Base-by-base conservation (phyloP, 1,140 invertebrate genomes). In the Heliconius eleuchia region DNA sequence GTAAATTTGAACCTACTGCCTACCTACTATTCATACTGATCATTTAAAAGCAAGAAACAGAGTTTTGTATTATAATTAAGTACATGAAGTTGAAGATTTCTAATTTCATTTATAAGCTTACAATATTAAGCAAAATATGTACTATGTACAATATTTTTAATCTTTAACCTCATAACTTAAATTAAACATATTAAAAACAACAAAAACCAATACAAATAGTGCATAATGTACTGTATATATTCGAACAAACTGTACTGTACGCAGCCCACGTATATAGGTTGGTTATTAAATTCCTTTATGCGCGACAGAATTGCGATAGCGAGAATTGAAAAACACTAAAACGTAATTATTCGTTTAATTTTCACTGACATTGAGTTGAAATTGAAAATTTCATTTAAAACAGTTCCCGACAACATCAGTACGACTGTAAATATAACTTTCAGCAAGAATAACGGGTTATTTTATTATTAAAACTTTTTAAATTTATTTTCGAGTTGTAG, bases 201-300 rank as follows among this genome's bases (percentile, higher is more conserved):
- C 3, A 66, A 66, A 66, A 30, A 66, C 11, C 60, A 30, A 60
- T 66, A 27, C 60, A 66, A 66, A 27, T 66, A 30, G 60, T 30
- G 60, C 60, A 66, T 23, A 23, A 23, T 23, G 23, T 23, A 23
- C 23, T 23, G 23, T 23, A 23, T 30, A 66, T 27, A 66, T 66
- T 66, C 23, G 11, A 16, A 27, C 13, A 27, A 66, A 66, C 16
- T 27, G 11, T 13, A 66, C 60, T 66, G 60, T 30, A 66, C 23
- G 13, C 34, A 5, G 30, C 30, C 16, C 34, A 37, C 19, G 71
- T 77, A 72, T 1, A 46, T 76, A 76, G n/a, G 34, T 16, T 30
- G 57, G 74, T 66, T 76, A 77, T 77, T 77, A 77, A 77, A 77
- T 72, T 77, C 66, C 76, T 77, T 77, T 77, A 66, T 77, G 70